These are phyloP conservation scores for Ischnus inquisitorius DNA, from an alignment of 2,888 invertebrate species.

Conservation along the genomic window DNA sequence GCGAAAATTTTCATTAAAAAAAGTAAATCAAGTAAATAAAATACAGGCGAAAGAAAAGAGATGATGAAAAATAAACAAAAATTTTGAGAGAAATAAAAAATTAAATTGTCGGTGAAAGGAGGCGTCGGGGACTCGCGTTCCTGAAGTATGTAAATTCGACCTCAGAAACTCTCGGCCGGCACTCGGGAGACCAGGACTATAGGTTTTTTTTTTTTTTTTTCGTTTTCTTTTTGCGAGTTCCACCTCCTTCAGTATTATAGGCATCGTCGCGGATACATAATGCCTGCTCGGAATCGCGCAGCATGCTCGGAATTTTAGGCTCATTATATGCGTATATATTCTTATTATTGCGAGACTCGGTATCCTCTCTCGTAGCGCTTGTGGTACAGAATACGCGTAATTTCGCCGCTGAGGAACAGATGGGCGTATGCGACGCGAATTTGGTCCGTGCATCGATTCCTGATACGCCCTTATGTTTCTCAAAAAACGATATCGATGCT, in stretches of 20 bases:
- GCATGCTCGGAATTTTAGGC: constrained; percentile 43
- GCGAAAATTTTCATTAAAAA: not conserved
- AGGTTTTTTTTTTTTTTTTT: constrained; percentile 9
- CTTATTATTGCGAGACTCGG: constrained; percentile 37
- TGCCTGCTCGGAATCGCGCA: constrained; percentile 15
- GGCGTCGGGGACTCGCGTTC: constrained; percentile 26
- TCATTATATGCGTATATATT: constrained; percentile 53
- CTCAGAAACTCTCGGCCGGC: constrained; percentile 15
- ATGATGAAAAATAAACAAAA: not conserved
- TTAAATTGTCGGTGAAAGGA: constrained; percentile 9
- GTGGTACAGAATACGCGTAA: not conserved
- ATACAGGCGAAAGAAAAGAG: not conserved
- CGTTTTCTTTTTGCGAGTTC: constrained; percentile 2
- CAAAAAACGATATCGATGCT: not conserved
- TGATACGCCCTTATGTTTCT: too few species aligned
- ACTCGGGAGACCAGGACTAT: not conserved
- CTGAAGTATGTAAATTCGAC: constrained; percentile 40
- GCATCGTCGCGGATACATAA: constrained; percentile 17
- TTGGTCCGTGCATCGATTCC: too few species aligned
- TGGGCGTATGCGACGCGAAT: too few species aligned
- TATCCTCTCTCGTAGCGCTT: constrained; percentile 5
- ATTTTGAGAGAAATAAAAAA: constrained; percentile 2
- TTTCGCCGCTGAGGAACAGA: too few species aligned
- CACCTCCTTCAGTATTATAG: not conserved
- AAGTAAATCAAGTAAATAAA: not conserved